Evolutionary conservation across 2,888 invertebrate genomes (phyloP).

Genomic region (Blomia tropicalis): DNA sequence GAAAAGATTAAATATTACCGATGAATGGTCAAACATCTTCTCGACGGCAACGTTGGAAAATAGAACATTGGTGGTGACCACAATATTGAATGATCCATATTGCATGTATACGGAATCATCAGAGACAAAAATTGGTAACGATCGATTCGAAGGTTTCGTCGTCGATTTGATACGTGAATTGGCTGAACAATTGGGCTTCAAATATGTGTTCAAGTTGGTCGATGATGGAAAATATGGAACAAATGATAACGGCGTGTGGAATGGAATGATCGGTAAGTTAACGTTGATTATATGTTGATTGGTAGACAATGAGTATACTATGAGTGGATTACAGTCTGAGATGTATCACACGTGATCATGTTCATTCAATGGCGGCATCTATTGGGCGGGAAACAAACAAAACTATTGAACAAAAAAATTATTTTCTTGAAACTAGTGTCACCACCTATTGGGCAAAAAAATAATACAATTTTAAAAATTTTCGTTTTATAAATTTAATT

Average conservation of each 20-base stretch:
- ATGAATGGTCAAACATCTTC: constrained; percentile 13
- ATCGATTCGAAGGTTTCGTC: constrained; percentile 69
- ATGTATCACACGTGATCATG: too few relatives aligned
- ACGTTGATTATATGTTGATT: not conserved
- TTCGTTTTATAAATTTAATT: too few relatives aligned
- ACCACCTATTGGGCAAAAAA: too few relatives aligned
- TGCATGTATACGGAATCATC: constrained; percentile 65
- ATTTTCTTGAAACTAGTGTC: not conserved
- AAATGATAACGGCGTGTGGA: constrained; percentile 40
- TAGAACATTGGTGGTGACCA: constrained; percentile 18
- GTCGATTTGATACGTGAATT: constrained; percentile 70
- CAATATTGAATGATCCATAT: constrained; percentile 53
- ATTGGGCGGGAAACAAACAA: not conserved
- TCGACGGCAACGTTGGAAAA: constrained; percentile 9
- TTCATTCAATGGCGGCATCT: too few relatives aligned
- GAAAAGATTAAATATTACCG: constrained; percentile 20
- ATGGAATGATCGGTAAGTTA: constrained; percentile 38
- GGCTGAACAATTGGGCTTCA: constrained; percentile 58
- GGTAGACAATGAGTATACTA: too few relatives aligned
- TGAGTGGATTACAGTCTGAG: not conserved
- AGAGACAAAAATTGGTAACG: constrained; percentile 58
- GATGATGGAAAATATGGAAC: constrained; percentile 60
- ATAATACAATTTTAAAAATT: too few relatives aligned
- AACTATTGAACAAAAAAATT: not conserved
- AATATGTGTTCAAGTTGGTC: constrained; percentile 61